Evolutionary conservation across 2,113 vertebrate species (phyloP).

Genomic region (zebrafish (Danio rerio)): GRCz12tu NC_133184.1:20217001-20217500

Average conservation of each 20-base stretch:
- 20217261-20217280: not conserved
- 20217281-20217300: not conserved
- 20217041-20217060: too few species aligned
- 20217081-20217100: too few species aligned
- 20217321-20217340: not conserved
- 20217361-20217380: not conserved
- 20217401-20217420: too few species aligned
- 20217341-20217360: not conserved
- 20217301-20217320: not conserved
- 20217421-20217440: too few species aligned
- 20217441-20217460: too few species aligned
- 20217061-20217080: too few species aligned
- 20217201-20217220: not conserved
- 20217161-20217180: not conserved
- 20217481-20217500: too few species aligned
- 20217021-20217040: too few species aligned
- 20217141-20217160: not conserved
- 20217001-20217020: too few species aligned
- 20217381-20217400: too few species aligned
- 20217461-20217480: too few species aligned
- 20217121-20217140: not conserved
- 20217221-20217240: constrained; percentile 1
- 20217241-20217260: not conserved
- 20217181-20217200: not conserved
- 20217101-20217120: not conserved